Percentiles rank a stretch among this genome's conserved stretches.
Evolutionary conservation across 2,797 vertebrate species (phyloP).

Genomic region (Pyrocephalus nanus): DNA sequence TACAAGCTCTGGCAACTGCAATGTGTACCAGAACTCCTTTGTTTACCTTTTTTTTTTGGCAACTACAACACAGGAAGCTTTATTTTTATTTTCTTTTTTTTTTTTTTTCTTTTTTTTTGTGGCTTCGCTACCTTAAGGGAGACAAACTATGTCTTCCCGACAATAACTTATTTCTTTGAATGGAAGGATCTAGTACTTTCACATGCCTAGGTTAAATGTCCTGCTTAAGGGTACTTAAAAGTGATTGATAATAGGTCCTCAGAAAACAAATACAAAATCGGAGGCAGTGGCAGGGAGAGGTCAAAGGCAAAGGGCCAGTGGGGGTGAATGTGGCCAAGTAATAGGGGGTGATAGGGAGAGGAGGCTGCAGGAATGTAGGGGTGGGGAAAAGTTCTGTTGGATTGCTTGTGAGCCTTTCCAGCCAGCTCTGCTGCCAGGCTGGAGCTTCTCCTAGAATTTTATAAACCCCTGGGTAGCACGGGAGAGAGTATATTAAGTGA

Average conservation of each 20-base stretch:
- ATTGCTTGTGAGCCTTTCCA: neutral
- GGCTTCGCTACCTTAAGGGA: neutral
- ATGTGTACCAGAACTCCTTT: neutral
- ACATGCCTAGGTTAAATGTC: slow-evolving; percentile 11
- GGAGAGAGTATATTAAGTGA: neutral
- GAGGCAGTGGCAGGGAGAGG: slow-evolving; percentile 56
- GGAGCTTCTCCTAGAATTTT: neutral
- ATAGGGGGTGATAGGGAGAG: neutral
- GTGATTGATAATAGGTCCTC: slow-evolving; percentile 50
- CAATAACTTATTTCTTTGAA: neutral
- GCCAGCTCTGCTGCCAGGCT: neutral
- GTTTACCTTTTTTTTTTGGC: neutral
- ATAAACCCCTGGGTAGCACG: neutral
- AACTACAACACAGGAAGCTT: neutral
- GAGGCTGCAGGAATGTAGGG: neutral
- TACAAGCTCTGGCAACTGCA: neutral
- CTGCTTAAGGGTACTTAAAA: slow-evolving; percentile 32
- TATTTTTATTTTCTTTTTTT: no score
- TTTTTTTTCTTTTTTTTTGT: neutral
- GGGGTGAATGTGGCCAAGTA: slow-evolving; percentile 22
- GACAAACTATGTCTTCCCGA: neutral
- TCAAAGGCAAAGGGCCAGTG: slow-evolving; percentile 62
- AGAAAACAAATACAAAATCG: slow-evolving; percentile 60
- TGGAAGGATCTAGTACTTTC: neutral
- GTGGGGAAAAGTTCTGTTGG: neutral